phyloP scores from a whole-genome alignment of 1,140 invertebrate genomes.

The Cataglyphis hispanica region DNA sequence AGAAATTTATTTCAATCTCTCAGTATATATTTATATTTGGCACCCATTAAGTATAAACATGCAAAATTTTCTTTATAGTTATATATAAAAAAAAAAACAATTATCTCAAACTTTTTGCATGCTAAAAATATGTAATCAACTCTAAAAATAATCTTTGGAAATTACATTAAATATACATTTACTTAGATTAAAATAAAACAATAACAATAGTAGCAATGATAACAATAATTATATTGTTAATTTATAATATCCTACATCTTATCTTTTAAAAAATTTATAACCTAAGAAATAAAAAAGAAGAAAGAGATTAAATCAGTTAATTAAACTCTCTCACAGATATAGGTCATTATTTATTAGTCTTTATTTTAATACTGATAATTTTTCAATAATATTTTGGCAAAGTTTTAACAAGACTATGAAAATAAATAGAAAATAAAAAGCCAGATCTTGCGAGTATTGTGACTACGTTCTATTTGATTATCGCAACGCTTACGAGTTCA shows the following conservation, averaged over 20 bases:
- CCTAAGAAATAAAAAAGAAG: neutral
- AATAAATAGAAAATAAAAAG: constrained; percentile 7
- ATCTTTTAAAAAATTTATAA: neutral
- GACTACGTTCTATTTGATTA: too few relatives aligned
- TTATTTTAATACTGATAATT: constrained; percentile 10
- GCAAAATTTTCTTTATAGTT: neutral
- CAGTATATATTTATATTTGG: neutral
- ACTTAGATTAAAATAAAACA: neutral
- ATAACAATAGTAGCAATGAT: neutral
- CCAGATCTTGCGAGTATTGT: too few relatives aligned
- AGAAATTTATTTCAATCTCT: neutral
- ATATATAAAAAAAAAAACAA: neutral
- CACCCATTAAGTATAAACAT: neutral
- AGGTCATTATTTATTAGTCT: neutral
- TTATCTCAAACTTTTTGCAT: neutral
- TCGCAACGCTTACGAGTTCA: too few relatives aligned
- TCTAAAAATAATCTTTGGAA: neutral
- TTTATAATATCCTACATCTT: neutral
- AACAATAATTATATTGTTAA: neutral
- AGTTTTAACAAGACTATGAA: neutral
- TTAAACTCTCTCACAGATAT: neutral
- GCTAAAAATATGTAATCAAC: neutral
- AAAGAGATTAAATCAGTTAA: neutral
- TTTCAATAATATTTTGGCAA: neutral
- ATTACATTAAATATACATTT: neutral